Evolutionary conservation across 2,113 vertebrate species (phyloP).

Genomic region (Urocitellus parryii): DNA sequence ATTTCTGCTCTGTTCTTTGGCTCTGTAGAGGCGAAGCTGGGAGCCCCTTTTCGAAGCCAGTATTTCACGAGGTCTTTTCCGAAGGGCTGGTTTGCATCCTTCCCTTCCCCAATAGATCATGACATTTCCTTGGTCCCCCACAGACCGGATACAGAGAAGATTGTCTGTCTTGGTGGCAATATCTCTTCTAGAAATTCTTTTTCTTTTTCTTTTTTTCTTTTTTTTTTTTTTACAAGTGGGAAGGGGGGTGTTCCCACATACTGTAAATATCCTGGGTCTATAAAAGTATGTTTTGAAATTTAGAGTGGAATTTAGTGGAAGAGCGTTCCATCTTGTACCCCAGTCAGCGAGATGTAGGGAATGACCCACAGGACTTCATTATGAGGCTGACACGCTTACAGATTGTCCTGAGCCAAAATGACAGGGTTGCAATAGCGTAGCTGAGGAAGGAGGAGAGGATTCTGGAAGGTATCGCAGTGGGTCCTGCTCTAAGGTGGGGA

Average conservation of each 20-base stretch:
- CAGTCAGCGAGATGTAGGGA: constrained; percentile 8
- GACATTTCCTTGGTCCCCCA: not conserved
- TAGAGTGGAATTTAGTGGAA: constrained; percentile 49
- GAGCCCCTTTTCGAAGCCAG: not conserved
- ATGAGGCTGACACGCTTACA: not conserved
- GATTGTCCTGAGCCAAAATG: not conserved
- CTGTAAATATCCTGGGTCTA: not conserved
- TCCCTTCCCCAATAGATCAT: not conserved
- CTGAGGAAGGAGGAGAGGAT: not conserved
- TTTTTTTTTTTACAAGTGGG: constrained; percentile 33
- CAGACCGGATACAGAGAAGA: not conserved
- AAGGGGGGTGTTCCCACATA: not conserved
- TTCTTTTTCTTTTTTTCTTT: constrained; percentile 60
- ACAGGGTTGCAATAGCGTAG: not conserved
- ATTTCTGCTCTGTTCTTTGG: not conserved
- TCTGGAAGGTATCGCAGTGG: not conserved
- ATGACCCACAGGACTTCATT: constrained; percentile 19
- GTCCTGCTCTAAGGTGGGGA: not conserved
- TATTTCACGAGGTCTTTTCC: not conserved
- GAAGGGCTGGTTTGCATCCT: not conserved
- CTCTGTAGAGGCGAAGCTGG: not conserved
- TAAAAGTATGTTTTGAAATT: constrained; percentile 46
- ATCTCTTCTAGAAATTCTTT: constrained; percentile 5
- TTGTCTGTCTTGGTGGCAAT: not conserved
- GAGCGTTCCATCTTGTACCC: not conserved